Base-by-base conservation (phyloP, 2,113 vertebrate species). In the Gulo gulo region DNA sequence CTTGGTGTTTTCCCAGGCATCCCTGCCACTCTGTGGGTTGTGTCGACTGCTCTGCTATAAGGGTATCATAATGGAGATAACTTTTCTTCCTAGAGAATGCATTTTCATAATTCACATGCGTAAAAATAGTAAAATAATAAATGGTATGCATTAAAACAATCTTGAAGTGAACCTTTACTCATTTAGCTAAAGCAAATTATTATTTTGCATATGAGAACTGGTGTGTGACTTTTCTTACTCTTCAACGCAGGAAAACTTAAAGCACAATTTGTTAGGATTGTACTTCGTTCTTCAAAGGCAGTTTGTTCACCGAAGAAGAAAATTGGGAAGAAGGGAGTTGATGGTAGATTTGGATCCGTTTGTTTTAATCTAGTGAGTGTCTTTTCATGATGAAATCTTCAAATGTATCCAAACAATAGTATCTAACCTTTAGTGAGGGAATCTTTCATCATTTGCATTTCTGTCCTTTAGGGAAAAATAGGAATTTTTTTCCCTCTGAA, bases 311-410 rank as follows among this genome's bases (percentile, higher is more conserved):
- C 50, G 42, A 42, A 65, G 39, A 91, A 59, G 65, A 65, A 74
- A 91, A 73, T 76, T 76, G 57, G 74, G 55, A 73, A 84, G 52
- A 69, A 36, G 18, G 57, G 7, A 74, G 21, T 61, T 55, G n/a
- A 61, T 14, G n/a, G 24, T 82, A 76, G 74, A 87, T 91, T 96
- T 93, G 36, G 24, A 50, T 89, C 26, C 31, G 8, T 83, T 73
- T 81, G 9, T 92, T 93, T 91, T 82, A 76, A 82, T 87, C 45
- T 5, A 47, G 13, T 42, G 45, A 73, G 21, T 91, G 11, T 84
- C 23, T 85, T 86, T 96, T 91, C 67, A 74, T 90, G 42, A 69
- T 82, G 12, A 90, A 85, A 81, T 82, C 39, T 92, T 92, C 39
- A 95, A 42, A 45, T 73, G 84, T 89, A 52, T 74, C 52, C 45